Conservation (phyloP, 2,113 vertebrate species). For the Nothobranchius kuhntae region DNA sequence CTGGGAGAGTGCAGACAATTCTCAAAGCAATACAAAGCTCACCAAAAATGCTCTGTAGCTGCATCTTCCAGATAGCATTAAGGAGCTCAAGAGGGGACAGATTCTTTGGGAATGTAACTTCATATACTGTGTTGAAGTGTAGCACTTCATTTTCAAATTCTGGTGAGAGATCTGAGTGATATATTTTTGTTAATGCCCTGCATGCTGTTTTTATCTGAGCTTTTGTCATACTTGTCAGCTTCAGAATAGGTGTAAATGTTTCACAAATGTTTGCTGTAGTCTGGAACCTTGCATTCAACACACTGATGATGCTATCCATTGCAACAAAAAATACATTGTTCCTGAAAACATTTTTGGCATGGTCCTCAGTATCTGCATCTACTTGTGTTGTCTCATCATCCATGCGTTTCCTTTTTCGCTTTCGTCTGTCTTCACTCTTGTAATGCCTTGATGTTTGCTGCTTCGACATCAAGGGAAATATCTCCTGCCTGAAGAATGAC, state of each 20-base stretch:
- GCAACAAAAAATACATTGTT: slow-evolving; percentile 4
- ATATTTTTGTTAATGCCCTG: neutral
- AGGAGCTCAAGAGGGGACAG: slow-evolving; percentile 5
- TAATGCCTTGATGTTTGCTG: neutral
- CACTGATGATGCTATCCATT: neutral
- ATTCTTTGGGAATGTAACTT: neutral
- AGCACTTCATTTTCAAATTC: neutral
- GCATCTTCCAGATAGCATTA: neutral
- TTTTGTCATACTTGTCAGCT: neutral
- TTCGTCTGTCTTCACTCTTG: neutral
- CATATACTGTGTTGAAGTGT: neutral
- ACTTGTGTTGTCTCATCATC: neutral
- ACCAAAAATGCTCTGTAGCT: slow-evolving; percentile 7
- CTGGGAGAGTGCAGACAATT: neutral
- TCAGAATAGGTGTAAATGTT: neutral
- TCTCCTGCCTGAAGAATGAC: slow-evolving; percentile 3
- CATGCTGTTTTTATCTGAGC: neutral
- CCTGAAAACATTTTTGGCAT: neutral
- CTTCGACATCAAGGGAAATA: neutral
- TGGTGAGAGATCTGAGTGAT: neutral
- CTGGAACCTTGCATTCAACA: neutral
- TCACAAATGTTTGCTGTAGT: neutral
- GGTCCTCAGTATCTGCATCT: neutral
- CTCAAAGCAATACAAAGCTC: slow-evolving; percentile 2
- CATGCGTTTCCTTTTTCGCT: neutral